These are phyloP conservation scores for Heterotilapia buettikoferi DNA, from an alignment of 2,113 vertebrate genomes.

Conservation along the genomic window DNA sequence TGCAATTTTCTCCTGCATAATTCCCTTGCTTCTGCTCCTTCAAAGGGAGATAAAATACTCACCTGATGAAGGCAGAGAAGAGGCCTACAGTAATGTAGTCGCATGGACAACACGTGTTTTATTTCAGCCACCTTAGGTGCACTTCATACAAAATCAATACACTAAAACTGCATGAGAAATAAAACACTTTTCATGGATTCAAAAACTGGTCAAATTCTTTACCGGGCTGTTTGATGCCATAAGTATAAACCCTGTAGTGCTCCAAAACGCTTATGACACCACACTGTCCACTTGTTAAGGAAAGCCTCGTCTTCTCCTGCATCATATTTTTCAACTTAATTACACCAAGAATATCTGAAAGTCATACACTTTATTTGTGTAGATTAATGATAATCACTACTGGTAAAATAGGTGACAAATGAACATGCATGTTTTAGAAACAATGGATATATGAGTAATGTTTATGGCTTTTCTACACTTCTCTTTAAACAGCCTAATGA, in stretches of 20 bases:
- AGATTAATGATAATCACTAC: not conserved
- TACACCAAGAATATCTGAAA: not conserved
- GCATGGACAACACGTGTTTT: not conserved
- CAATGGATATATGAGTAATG: not conserved
- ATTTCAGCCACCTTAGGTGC: conserved; percentile 3
- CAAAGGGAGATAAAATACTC: conserved; percentile 46
- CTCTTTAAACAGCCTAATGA: not conserved
- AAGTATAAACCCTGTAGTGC: not conserved
- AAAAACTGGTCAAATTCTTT: conserved; percentile 16
- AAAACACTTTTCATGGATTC: conserved; percentile 27
- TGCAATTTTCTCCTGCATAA: conserved; percentile 45
- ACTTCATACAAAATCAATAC: conserved; percentile 41
- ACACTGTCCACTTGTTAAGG: not conserved
- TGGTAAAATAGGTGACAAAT: not conserved
- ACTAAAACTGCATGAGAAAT: conserved; percentile 37
- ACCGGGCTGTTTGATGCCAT: not conserved
- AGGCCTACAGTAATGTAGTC: not conserved
- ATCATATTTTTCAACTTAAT: not conserved
- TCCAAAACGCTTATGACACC: not conserved
- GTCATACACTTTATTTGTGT: not conserved
- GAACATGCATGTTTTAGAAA: not conserved
- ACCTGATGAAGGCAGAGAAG: not conserved
- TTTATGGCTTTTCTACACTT: not conserved
- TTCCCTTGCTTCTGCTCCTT: conserved; percentile 44
- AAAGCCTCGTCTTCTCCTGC: not conserved